These are phyloP conservation scores for Aphelenchoides avenae DNA, from an alignment of 1,140 invertebrate species.

Conservation along the genomic window DNA sequence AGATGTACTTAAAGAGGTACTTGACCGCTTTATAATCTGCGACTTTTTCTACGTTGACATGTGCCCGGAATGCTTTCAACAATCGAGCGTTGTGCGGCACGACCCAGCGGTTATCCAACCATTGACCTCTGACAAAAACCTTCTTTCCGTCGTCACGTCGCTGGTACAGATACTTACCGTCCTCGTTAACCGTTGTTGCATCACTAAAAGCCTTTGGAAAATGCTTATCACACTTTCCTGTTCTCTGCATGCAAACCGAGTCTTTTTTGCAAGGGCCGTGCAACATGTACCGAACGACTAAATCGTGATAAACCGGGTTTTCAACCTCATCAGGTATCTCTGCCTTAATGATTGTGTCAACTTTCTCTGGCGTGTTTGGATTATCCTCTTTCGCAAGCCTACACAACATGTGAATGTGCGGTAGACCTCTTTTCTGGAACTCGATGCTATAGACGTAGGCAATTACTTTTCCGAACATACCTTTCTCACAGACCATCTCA, in stretches of 20 bases:
- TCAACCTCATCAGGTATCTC: too few species aligned
- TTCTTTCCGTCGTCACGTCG: too few species aligned
- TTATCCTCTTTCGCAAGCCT: constrained; percentile 6
- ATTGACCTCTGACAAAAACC: constrained; percentile 2
- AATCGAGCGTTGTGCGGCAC: constrained; percentile 20
- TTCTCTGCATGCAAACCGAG: too few species aligned
- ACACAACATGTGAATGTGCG: constrained; percentile 7
- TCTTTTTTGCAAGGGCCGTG: too few species aligned
- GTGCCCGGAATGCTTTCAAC: constrained; percentile 11
- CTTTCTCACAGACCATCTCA: too few species aligned
- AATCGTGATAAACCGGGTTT: constrained; percentile 1
- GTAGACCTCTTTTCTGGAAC: constrained; percentile 26
- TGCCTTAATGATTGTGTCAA: neutral
- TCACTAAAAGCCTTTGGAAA: constrained; percentile 1
- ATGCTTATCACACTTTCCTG: constrained; percentile 1
- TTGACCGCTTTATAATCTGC: constrained; percentile 16
- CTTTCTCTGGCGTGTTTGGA: neutral
- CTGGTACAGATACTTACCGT: neutral
- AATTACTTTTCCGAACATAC: constrained; percentile 2
- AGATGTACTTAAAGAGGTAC: constrained; percentile 25
- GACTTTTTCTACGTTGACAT: constrained; percentile 26
- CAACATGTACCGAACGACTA: neutral
- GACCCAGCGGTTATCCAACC: neutral
- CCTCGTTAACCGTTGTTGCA: constrained; percentile 1
- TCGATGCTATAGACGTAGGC: too few species aligned